Conservation (phyloP, 2,113 vertebrate genomes). For the Perognathus longimembris region DNA sequence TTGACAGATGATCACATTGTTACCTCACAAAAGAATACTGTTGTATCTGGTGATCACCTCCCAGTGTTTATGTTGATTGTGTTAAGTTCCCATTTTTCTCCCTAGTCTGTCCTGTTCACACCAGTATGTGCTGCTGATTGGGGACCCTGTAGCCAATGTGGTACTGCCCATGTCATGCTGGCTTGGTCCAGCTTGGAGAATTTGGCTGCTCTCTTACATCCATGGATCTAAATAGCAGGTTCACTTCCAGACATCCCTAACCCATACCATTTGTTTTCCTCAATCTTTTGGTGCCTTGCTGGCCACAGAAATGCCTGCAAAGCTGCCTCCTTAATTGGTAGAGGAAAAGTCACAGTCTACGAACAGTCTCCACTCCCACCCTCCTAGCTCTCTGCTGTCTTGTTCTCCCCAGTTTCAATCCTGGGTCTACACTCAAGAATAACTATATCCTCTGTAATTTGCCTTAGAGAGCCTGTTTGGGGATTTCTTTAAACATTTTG, state of each 20-base stretch:
- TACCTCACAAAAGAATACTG: background rate
- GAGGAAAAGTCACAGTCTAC: background rate
- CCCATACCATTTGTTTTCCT: background rate
- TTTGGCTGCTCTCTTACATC: background rate
- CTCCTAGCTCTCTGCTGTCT: background rate
- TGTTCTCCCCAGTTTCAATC: background rate
- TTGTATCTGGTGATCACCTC: background rate
- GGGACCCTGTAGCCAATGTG: fast-evolving
- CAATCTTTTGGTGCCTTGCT: background rate
- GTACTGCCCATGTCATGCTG: background rate
- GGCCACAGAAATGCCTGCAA: background rate
- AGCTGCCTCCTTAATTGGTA: background rate
- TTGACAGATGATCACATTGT: background rate
- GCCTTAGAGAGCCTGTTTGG: background rate
- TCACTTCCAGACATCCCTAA: background rate
- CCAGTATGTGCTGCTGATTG: background rate
- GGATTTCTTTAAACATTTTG: no score
- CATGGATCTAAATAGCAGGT: background rate
- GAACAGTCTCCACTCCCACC: background rate
- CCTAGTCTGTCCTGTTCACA: background rate
- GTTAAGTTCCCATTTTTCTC: background rate
- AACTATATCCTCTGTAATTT: background rate
- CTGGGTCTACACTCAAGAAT: background rate
- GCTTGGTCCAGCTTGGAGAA: background rate
- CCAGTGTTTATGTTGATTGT: background rate